Evolutionary conservation across 2,888 invertebrate genomes (phyloP).

Genomic region (Metalampra italica): DNA sequence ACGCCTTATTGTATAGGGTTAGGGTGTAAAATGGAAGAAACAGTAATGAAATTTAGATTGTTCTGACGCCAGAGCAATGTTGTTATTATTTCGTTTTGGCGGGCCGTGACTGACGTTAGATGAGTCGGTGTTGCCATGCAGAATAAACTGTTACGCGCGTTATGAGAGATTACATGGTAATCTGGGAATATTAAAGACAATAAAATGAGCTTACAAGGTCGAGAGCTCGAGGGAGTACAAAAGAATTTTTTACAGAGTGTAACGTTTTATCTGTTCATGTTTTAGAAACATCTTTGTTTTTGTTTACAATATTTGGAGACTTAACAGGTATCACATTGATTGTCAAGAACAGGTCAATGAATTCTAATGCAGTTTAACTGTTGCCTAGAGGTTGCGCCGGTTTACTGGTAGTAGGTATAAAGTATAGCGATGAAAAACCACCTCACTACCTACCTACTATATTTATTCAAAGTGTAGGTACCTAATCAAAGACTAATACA

Average conservation of each 20-base stretch:
- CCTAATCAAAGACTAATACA: too few relatives aligned
- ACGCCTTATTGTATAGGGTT: conserved; percentile 11
- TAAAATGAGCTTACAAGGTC: conserved; percentile 68
- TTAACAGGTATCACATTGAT: not conserved
- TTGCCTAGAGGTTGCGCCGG: too few relatives aligned
- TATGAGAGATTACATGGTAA: conserved; percentile 75
- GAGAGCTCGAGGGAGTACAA: conserved; percentile 39
- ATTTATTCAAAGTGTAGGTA: too few relatives aligned
- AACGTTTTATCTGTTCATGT: conserved; percentile 33
- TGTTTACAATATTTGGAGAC: too few relatives aligned
- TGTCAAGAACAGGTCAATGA: too few relatives aligned
- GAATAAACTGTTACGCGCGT: conserved; percentile 75
- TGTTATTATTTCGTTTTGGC: conserved; percentile 76
- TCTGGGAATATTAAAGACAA: conserved; percentile 79
- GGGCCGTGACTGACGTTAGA: conserved; percentile 49
- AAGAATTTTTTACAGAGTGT: conserved; percentile 35
- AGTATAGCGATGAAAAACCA: too few relatives aligned
- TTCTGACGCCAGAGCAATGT: conserved; percentile 26
- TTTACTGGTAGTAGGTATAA: too few relatives aligned
- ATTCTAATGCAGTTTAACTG: too few relatives aligned
- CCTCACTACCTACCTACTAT: too few relatives aligned
- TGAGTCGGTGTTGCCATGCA: conserved; percentile 75
- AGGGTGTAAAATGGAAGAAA: conserved; percentile 23
- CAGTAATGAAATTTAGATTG: conserved; percentile 20
- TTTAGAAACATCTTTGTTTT: not conserved